A percentile compares a stretch with the other conserved stretches of the same genome.
Conservation (phyloP, 1,140 invertebrate genomes). For the Drosophila athabasca region DNA sequence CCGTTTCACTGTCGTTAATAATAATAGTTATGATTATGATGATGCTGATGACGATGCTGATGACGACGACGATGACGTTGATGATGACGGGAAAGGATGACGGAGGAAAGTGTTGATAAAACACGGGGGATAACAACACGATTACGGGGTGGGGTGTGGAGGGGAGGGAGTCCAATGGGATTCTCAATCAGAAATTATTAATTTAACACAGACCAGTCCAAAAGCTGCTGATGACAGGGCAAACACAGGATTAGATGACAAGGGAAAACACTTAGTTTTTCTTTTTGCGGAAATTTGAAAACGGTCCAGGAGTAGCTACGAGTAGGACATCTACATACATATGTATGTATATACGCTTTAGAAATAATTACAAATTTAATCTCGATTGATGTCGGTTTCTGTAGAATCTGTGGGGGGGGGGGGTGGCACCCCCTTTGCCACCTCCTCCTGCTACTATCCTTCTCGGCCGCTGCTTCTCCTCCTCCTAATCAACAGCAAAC, state of each 20-base stretch:
- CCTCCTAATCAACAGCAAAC: slow-evolving; percentile 76
- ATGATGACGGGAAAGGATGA: slow-evolving; percentile 15
- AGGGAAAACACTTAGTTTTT: too few species aligned
- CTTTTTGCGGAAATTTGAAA: too few species aligned
- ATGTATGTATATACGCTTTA: too few species aligned
- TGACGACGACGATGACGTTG: slow-evolving; percentile 50
- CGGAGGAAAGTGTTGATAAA: slow-evolving; percentile 48
- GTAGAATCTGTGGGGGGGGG: too few species aligned
- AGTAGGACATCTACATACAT: too few species aligned
- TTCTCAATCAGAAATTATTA: slow-evolving; percentile 61
- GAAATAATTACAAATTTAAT: too few species aligned
- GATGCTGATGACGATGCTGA: slow-evolving; percentile 65
- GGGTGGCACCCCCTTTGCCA: too few species aligned
- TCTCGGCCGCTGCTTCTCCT: background rate
- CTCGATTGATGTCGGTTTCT: too few species aligned
- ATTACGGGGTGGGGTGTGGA: slow-evolving; percentile 13
- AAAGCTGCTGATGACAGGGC: slow-evolving; percentile 34
- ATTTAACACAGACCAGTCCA: slow-evolving; percentile 53
- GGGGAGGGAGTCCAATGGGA: slow-evolving; percentile 5
- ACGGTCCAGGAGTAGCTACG: too few species aligned
- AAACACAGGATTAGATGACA: slow-evolving; percentile 9
- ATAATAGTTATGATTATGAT: slow-evolving; percentile 81
- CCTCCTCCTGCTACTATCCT: too few species aligned
- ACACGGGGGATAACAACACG: slow-evolving; percentile 49
- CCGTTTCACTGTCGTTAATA: slow-evolving; percentile 72